These are phyloP conservation scores for Talpa occidentalis DNA, from an alignment of 2,113 vertebrate genomes.

Conservation along the genomic window DNA sequence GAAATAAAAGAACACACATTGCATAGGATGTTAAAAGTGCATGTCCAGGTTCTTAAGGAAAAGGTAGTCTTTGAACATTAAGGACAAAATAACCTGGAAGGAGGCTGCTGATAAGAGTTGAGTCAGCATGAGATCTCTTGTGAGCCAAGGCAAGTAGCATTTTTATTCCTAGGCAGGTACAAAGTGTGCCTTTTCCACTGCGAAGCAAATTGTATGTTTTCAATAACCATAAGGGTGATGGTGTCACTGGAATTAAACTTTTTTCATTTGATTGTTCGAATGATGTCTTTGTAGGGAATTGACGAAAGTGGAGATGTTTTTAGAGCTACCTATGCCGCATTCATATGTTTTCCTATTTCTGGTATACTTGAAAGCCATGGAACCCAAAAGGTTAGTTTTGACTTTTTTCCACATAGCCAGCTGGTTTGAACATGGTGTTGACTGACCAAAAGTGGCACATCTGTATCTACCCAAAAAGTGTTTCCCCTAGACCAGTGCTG, in stretches of 20 bases:
- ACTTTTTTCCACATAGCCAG: background rate
- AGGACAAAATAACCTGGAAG: background rate
- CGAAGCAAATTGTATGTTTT: too few species aligned
- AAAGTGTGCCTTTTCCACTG: background rate
- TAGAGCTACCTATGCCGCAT: constrained; percentile 93
- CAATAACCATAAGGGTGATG: background rate
- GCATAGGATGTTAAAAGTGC: background rate
- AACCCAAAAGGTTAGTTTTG: constrained; percentile 89
- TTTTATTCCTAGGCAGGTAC: background rate
- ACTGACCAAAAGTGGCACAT: background rate
- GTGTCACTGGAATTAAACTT: background rate
- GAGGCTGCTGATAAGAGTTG: background rate
- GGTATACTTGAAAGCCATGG: constrained; percentile 88
- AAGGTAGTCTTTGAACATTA: background rate
- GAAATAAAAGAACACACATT: background rate
- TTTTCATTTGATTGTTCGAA: constrained; percentile 28
- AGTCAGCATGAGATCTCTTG: too few species aligned
- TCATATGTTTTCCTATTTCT: constrained; percentile 91
- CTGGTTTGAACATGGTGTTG: background rate
- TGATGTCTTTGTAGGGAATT: constrained; percentile 88
- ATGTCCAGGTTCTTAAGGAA: background rate
- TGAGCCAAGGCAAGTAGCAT: too few species aligned
- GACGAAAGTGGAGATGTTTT: constrained; percentile 91
- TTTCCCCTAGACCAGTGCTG: background rate
- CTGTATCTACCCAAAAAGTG: background rate